Conservation (phyloP, 2,113 vertebrate species). For the Pimephales promelas region DNA sequence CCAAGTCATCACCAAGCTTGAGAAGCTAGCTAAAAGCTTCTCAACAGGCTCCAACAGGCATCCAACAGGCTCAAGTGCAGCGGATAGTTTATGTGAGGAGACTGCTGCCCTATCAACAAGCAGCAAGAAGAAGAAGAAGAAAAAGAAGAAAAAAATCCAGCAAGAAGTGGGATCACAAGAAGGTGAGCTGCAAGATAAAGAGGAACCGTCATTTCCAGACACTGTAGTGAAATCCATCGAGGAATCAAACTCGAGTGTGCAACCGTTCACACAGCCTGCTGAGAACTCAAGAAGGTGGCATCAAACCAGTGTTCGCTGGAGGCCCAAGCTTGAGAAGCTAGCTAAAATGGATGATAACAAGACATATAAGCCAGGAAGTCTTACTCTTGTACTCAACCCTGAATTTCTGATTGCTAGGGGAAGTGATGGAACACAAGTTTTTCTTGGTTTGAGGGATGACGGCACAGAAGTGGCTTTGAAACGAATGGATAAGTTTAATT, state of each 20-base stretch:
- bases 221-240: background rate
- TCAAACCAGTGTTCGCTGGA: constrained; percentile 41
- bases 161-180: background rate
- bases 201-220: background rate
- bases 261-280: background rate
- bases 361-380: background rate
- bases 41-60: no score
- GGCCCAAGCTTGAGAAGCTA: constrained; percentile 32
- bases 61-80: background rate
- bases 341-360: constrained; percentile 1
- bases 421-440: constrained; percentile 48
- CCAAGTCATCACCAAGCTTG: constrained; percentile 13
- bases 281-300: constrained; percentile 21
- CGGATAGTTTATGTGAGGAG: constrained; percentile 15
- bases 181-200: background rate
- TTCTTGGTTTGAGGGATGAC: constrained; percentile 39
- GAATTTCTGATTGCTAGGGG: constrained; percentile 55
- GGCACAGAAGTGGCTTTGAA: constrained; percentile 49
- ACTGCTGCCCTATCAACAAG: background rate
- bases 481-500: constrained; percentile 52
- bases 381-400: background rate
- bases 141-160: constrained; percentile 3
- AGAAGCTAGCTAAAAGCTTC: constrained; percentile 33
- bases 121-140: constrained; percentile 55
- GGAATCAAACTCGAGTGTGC: constrained; percentile 40